Conservation (phyloP, 2,797 vertebrate genomes). For the Myotis myotis region DNA sequence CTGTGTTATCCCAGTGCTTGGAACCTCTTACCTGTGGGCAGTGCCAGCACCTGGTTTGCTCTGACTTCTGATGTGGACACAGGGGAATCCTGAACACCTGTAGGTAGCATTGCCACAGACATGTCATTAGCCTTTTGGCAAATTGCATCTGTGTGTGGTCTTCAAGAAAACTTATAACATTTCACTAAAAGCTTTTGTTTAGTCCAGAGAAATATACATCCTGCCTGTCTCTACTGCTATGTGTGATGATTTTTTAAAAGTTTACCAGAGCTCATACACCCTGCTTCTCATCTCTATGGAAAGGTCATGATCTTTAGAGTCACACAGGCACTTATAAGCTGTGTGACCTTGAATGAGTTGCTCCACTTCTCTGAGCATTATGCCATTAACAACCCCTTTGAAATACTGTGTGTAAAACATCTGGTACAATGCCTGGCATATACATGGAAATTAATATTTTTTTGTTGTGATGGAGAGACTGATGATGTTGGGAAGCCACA, state of each 20-base stretch:
- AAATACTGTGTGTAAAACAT: neutral
- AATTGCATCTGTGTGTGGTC: neutral
- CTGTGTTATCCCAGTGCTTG: neutral
- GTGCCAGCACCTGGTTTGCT: neutral
- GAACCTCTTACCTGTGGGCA: neutral
- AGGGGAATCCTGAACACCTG: neutral
- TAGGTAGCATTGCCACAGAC: neutral
- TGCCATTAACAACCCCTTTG: too few relatives aligned
- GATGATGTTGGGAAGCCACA: neutral
- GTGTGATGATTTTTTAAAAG: neutral
- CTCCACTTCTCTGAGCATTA: slow-evolving; percentile 3
- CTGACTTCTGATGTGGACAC: neutral
- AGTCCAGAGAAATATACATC: neutral
- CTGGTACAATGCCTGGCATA: neutral
- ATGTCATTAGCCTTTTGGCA: neutral
- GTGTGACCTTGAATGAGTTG: neutral
- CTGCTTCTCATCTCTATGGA: neutral
- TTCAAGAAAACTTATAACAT: neutral
- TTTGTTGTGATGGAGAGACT: neutral
- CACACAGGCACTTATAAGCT: neutral
- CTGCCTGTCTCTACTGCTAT: neutral
- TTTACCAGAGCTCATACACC: neutral
- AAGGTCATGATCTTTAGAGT: neutral
- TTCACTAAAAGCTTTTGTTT: neutral
- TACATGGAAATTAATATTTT: neutral